phyloP scores from a whole-genome alignment of 2,113 vertebrate genomes.

The Trematocara nigrifrons region DNA sequence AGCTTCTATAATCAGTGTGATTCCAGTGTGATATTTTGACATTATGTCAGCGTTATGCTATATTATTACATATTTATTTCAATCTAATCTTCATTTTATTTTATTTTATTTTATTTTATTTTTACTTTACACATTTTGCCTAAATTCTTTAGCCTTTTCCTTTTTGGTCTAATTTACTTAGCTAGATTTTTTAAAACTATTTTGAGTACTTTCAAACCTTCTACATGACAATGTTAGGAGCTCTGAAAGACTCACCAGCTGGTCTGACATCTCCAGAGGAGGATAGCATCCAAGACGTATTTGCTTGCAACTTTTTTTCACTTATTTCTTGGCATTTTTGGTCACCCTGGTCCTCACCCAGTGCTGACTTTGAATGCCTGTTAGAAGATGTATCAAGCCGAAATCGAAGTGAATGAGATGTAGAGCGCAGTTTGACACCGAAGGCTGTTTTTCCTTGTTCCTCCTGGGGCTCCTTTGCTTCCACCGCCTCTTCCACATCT shows the following conservation, averaged over 20 bases:
- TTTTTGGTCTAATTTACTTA: neutral
- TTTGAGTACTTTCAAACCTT: neutral
- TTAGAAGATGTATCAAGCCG: constrained; percentile 49
- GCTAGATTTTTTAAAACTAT: neutral
- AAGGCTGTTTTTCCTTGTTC: constrained; percentile 74
- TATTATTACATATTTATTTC: neutral
- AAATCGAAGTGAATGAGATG: constrained; percentile 76
- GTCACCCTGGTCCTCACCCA: constrained; percentile 60
- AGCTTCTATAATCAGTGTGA: neutral
- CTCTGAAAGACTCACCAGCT: constrained; percentile 74
- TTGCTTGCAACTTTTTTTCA: neutral
- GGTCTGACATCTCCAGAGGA: constrained; percentile 31
- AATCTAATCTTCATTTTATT: neutral
- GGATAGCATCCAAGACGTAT: neutral
- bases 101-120: neutral
- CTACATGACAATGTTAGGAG: neutral
- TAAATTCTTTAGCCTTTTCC: neutral
- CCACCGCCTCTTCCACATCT: constrained; percentile 6
- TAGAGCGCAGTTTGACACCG: constrained; percentile 86
- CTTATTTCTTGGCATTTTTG: neutral
- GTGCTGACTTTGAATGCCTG: constrained; percentile 44
- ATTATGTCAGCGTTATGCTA: neutral
- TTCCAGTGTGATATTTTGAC: neutral
- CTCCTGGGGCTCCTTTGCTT: constrained; percentile 18
- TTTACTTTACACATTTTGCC: neutral